A percentile compares a stretch with the other conserved stretches of the same genome.
These are phyloP conservation scores for Microcebus ravelobensis DNA, from an alignment of 2,113 vertebrate genomes.

Conservation along the genomic window DNA sequence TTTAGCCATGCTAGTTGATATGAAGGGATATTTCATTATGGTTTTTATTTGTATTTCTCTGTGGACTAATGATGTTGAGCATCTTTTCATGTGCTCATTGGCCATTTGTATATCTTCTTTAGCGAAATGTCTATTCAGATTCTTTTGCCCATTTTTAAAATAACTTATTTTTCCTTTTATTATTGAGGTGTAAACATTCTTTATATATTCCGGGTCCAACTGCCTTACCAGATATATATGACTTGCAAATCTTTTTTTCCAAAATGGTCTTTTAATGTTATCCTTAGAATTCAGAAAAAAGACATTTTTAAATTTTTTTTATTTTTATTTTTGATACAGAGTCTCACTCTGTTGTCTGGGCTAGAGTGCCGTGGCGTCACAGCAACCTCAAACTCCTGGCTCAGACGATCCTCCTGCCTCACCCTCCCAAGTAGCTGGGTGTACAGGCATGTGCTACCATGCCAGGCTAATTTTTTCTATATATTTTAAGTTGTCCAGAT, in stretches of 20 bases:
- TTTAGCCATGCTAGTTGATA: neutral
- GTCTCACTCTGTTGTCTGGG: too few relatives aligned
- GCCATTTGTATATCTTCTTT: neutral
- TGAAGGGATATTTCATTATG: neutral
- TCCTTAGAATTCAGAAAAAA: neutral
- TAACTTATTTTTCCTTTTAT: neutral
- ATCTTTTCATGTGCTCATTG: neutral
- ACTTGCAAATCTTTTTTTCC: neutral
- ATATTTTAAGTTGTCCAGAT: too few relatives aligned
- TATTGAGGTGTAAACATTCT: neutral
- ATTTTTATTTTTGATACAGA: too few relatives aligned
- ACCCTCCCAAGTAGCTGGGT: too few relatives aligned
- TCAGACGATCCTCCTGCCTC: too few relatives aligned
- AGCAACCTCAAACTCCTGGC: too few relatives aligned
- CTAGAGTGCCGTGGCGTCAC: too few relatives aligned
- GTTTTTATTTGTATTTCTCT: neutral
- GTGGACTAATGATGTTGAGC: neutral
- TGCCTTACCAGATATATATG: neutral
- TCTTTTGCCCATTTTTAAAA: neutral
- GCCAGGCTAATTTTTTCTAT: too few relatives aligned
- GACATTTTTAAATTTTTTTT: neutral
- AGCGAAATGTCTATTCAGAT: neutral
- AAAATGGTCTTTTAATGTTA: neutral
- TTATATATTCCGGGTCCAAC: neutral
- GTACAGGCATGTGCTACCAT: too few relatives aligned